phyloP scores from a whole-genome alignment of 1,140 invertebrate genomes.

The Latrodectus geometricus region DNA sequence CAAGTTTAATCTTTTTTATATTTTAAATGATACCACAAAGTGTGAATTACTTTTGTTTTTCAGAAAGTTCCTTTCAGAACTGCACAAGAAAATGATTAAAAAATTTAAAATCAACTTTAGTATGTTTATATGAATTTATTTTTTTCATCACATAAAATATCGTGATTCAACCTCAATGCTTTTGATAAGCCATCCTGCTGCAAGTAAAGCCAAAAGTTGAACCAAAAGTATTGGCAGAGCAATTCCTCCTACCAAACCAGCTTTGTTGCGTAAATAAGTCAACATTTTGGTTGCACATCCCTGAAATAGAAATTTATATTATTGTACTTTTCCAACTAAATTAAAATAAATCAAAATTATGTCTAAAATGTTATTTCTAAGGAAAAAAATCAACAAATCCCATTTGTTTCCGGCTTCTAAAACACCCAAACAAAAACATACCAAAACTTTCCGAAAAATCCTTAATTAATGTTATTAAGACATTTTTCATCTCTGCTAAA shows the following conservation, averaged over 20 bases:
- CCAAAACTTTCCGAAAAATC: no score
- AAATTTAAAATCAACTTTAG: neutral
- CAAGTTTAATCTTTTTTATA: no score
- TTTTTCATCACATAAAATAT: slow-evolving; percentile 34
- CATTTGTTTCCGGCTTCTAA: neutral
- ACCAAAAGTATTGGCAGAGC: slow-evolving; percentile 27
- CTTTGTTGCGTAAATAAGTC: slow-evolving; percentile 32
- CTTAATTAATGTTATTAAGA: no score
- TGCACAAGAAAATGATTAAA: neutral
- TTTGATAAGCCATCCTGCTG: slow-evolving; percentile 43
- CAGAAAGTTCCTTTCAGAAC: neutral
- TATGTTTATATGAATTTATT: neutral
- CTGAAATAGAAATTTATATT: neutral
- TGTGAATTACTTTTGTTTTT: neutral
- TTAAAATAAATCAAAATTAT: neutral
- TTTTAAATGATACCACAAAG: no score
- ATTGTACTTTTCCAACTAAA: neutral
- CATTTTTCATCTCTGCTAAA: no score
- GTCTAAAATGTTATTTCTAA: neutral
- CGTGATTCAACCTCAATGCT: slow-evolving; percentile 20
- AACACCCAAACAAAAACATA: no score
- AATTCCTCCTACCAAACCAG: slow-evolving; percentile 29
- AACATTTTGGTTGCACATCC: slow-evolving; percentile 38
- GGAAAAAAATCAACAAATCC: neutral
- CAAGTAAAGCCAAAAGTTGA: slow-evolving; percentile 10